These are phyloP conservation scores for Anadara kagoshimensis DNA, from an alignment of 1,140 invertebrate species.

Conservation along the genomic window DNA sequence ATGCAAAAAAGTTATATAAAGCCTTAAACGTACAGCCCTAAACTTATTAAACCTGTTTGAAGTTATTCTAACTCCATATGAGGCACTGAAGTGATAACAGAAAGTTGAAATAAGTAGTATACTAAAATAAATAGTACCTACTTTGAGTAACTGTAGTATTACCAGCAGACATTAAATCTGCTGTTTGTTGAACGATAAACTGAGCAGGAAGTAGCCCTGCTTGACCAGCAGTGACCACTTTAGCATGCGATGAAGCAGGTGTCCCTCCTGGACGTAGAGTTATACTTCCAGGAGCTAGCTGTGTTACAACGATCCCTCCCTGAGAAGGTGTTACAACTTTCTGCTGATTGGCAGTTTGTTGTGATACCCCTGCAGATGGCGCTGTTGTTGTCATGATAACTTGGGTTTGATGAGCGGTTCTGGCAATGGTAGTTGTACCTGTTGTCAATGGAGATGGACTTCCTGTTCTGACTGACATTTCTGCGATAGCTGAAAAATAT, in stretches of 20 bases:
- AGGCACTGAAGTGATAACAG: too few species aligned
- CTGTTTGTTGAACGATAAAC: conserved; percentile 57
- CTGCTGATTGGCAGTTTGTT: conserved; percentile 38
- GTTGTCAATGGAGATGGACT: conserved; percentile 14
- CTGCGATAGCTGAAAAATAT: conserved; percentile 1
- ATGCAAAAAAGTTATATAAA: too few species aligned
- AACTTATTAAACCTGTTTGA: too few species aligned
- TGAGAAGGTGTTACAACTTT: conserved; percentile 59
- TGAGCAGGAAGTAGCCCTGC: conserved; percentile 57
- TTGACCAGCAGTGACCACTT: conserved; percentile 50
- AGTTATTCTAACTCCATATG: too few species aligned
- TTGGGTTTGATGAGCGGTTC: not conserved
- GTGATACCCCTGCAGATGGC: not conserved
- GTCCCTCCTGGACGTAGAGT: conserved; percentile 54
- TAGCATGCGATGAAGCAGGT: conserved; percentile 40
- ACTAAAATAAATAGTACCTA: too few species aligned
- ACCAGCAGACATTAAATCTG: conserved; percentile 24
- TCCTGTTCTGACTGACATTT: not conserved
- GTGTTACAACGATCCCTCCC: conserved; percentile 62
- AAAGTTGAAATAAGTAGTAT: too few species aligned
- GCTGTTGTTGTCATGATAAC: conserved; percentile 12
- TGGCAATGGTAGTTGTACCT: conserved; percentile 6
- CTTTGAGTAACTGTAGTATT: conserved; percentile 13
- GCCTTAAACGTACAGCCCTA: too few species aligned
- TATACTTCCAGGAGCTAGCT: conserved; percentile 57